Percentiles rank a stretch among this genome's conserved stretches.
Evolutionary conservation across 2,888 invertebrate genomes (phyloP).

Genomic region (Pegoplata infirma): DNA sequence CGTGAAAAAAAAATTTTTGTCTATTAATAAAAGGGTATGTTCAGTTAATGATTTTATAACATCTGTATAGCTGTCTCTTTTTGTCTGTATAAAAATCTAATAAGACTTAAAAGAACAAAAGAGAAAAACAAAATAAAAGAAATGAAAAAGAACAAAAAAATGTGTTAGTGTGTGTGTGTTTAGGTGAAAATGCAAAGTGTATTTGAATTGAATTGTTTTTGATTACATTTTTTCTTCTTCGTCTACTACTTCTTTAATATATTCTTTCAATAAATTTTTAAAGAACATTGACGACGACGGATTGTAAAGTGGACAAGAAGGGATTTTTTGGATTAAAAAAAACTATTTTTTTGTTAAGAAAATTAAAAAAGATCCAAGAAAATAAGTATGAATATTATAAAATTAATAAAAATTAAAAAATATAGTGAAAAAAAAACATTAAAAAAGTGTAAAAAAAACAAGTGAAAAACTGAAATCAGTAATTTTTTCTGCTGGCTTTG

Average conservation of each 20-base stretch:
- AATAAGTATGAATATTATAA: too few species aligned
- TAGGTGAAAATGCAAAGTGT: conserved; percentile 50
- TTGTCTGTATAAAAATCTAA: conserved; percentile 50
- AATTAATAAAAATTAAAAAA: conserved; percentile 15
- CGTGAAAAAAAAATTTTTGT: conserved; percentile 12
- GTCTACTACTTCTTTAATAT: conserved; percentile 30
- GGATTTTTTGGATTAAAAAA: conserved; percentile 5
- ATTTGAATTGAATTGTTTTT: conserved; percentile 50
- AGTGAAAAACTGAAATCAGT: conserved; percentile 53
- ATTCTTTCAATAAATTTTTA: conserved; percentile 42
- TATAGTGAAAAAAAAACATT: not conserved
- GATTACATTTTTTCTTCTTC: conserved; percentile 46
- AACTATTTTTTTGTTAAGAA: too few species aligned
- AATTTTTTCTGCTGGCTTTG: conserved; percentile 27
- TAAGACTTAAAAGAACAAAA: conserved; percentile 57
- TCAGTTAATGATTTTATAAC: conserved; percentile 43
- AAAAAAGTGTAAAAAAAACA: not conserved
- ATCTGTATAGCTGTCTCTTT: conserved; percentile 41
- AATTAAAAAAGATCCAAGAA: too few species aligned
- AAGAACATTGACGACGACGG: conserved; percentile 39
- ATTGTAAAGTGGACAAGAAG: not conserved
- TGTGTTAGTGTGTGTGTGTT: conserved; percentile 23
- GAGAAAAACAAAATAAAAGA: conserved; percentile 26
- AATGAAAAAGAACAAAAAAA: conserved; percentile 72
- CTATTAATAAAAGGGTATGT: conserved; percentile 49